Conservation (phyloP, 2,113 vertebrate genomes). For the Platichthys stellatus region DNA sequence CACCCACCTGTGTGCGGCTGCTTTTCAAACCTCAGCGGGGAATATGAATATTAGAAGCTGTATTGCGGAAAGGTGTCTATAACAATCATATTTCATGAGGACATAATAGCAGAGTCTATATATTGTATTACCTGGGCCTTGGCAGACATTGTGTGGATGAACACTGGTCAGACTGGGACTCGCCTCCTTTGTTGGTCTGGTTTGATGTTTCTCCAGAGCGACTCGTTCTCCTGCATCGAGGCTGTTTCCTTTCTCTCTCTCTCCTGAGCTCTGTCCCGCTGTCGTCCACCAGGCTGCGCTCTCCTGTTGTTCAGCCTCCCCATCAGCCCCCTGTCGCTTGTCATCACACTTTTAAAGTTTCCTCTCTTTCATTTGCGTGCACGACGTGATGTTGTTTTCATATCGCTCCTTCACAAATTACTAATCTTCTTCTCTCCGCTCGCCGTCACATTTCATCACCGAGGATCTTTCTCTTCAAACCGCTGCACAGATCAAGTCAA, state of each 20-base stretch:
- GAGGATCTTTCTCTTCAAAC: conserved; percentile 18
- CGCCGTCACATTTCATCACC: conserved; percentile 31
- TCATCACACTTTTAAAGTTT: conserved; percentile 56
- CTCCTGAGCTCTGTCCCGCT: conserved; percentile 25
- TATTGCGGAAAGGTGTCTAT: not conserved
- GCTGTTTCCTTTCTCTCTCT: conserved; percentile 46
- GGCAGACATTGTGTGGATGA: too few relatives aligned
- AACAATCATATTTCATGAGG: not conserved
- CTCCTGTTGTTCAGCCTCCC: conserved; percentile 45
- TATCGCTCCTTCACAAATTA: conserved; percentile 32
- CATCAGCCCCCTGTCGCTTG: conserved; percentile 41
- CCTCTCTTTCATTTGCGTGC: conserved; percentile 40
- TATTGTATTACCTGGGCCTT: not conserved
- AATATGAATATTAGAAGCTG: not conserved
- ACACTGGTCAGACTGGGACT: not conserved
- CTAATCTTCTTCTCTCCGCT: conserved; percentile 57
- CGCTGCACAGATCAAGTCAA: conserved; percentile 48
- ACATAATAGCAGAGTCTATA: too few relatives aligned
- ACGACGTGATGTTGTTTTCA: conserved; percentile 44
- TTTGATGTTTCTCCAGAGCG: too few relatives aligned
- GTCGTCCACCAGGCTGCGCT: conserved; percentile 29
- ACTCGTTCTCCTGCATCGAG: too few relatives aligned
- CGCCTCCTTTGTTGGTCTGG: not conserved
- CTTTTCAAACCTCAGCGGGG: too few relatives aligned
- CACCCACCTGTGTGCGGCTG: too few relatives aligned